Evolutionary conservation across 2,113 vertebrate genomes (phyloP).

Genomic region (Rhegmatorhina hoffmannsi): DNA sequence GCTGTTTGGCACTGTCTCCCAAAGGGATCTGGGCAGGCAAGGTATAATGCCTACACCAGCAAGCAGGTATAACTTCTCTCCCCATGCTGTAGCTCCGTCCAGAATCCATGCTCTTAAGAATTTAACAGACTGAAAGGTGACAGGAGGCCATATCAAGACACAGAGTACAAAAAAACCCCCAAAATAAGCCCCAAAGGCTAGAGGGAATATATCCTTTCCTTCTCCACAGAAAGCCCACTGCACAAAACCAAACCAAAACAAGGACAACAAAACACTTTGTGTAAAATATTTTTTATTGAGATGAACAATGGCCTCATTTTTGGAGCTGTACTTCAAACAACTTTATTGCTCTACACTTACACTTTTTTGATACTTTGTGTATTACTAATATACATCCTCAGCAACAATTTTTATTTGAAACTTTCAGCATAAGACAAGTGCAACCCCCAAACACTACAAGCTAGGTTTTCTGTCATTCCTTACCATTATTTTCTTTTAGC

Average conservation of each 20-base stretch:
- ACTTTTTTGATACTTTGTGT: background rate
- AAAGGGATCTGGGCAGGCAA: background rate
- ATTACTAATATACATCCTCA: background rate
- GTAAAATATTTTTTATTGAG: background rate
- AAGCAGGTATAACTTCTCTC: background rate
- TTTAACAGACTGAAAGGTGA: background rate
- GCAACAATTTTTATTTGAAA: background rate
- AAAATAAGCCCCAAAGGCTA: background rate
- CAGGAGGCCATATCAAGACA: background rate
- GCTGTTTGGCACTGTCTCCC: background rate
- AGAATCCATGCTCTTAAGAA: background rate
- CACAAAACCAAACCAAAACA: background rate
- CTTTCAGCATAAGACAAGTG: background rate
- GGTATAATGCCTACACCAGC: background rate
- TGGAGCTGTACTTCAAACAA: background rate
- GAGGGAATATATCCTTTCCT: background rate
- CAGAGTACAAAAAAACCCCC: background rate
- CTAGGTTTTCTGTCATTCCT: background rate
- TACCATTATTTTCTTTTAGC: background rate
- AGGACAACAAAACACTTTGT: background rate
- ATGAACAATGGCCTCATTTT: background rate
- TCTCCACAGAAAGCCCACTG: background rate
- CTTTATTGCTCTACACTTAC: background rate
- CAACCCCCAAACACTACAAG: background rate
- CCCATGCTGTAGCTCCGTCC: background rate